phyloP scores from a whole-genome alignment of 2,113 vertebrate species.

The Xerus inauris region DNA sequence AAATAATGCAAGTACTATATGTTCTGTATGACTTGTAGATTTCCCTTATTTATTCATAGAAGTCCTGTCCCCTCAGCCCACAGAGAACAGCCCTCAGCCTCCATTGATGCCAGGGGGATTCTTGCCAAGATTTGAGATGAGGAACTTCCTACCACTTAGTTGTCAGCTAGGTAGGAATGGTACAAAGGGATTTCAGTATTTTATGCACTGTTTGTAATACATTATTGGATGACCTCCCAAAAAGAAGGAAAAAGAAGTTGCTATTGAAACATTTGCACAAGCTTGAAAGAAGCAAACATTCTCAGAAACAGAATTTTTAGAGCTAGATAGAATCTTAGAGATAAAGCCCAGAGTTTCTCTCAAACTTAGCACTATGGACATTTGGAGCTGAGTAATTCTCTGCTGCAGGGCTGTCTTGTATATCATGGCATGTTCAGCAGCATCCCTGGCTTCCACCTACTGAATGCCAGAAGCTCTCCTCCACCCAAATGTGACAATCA shows the following conservation, averaged over 20 bases:
- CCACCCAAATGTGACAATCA: background rate
- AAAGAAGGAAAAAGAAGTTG: conserved; percentile 12
- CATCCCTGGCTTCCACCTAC: background rate
- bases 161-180: background rate
- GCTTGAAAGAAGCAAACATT: conserved; percentile 8
- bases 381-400: background rate
- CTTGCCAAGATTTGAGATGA: conserved; percentile 2
- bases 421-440: background rate
- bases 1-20: background rate
- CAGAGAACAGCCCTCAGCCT: too few relatives aligned
- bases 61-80: background rate
- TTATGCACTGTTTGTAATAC: background rate
- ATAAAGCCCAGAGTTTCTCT: background rate
- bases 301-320: conserved; percentile 42
- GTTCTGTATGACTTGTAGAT: background rate
- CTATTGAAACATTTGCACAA: conserved; percentile 2
- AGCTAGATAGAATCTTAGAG: background rate
- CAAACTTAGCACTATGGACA: background rate
- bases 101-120: background rate
- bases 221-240: background rate
- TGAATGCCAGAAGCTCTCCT: background rate
- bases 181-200: background rate
- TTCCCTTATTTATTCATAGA: background rate
- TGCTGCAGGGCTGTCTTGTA: background rate
- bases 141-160: background rate